A percentile compares a stretch with the other conserved stretches of the same genome.
Evolutionary conservation across 2,113 vertebrate species (phyloP).

Genomic region (Oncorhynchus kisutch): DNA sequence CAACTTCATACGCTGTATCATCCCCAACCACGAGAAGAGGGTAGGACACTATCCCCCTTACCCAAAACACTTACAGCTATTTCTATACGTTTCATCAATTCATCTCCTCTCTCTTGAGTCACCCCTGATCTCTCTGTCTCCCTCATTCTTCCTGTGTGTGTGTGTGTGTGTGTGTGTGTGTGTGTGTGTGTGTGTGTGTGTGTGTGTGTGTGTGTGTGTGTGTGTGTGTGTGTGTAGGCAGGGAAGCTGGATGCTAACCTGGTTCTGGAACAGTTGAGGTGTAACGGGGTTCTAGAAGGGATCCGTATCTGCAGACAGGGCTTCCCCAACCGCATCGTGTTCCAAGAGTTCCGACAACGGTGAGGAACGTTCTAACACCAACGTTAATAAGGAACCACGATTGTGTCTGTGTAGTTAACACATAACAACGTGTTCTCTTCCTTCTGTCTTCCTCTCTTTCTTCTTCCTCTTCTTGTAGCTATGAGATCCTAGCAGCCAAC

Average conservation of each 20-base stretch:
- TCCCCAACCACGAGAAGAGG: conserved; percentile 96
- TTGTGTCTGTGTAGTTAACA: background rate
- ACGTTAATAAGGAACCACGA: background rate
- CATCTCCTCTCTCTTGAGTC: too few species aligned
- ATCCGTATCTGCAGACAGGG: conserved; percentile 97
- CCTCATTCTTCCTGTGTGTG: background rate
- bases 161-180: conserved; percentile 5
- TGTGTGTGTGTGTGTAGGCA: conserved; percentile 67
- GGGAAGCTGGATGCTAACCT: conserved; percentile 92
- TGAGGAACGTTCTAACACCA: conserved; percentile 50
- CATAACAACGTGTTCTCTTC: too few species aligned
- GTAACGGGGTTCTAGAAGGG: conserved; percentile 95
- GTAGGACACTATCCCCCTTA: conserved; percentile 58
- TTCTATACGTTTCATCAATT: background rate
- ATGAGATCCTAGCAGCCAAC: conserved; percentile 90
- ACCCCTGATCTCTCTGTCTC: background rate
- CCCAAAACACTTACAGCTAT: background rate
- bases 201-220: conserved; percentile 3
- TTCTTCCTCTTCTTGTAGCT: conserved; percentile 69
- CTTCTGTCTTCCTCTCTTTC: too few species aligned
- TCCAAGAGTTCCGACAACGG: conserved; percentile 98
- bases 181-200: conserved; percentile 1
- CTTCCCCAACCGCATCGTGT: conserved; percentile 96
- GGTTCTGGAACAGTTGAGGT: conserved; percentile 93
- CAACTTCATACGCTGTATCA: conserved; percentile 98